Percentiles rank a stretch among this genome's conserved stretches.
phyloP scores from a whole-genome alignment of 1,140 invertebrate genomes.

The Ylistrum balloti region DNA sequence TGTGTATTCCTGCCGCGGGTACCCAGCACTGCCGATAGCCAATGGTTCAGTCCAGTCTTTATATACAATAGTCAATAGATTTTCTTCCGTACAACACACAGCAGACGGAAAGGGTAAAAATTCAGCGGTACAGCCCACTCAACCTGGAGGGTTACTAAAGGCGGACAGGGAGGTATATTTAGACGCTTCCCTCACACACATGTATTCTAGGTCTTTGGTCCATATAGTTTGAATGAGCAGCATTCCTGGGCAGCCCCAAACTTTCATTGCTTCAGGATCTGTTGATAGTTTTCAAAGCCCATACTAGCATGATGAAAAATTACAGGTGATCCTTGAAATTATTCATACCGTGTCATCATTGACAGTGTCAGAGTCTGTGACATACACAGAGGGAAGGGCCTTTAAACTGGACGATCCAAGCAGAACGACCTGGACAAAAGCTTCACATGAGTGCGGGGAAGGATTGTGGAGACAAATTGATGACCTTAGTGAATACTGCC shows the following conservation, averaged over 20 bases:
- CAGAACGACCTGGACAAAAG: not conserved
- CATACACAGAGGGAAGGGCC: not conserved
- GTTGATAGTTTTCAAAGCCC: not conserved
- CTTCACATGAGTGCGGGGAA: not conserved
- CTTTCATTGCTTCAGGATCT: not conserved
- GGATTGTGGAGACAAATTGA: not conserved
- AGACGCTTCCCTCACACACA: not conserved
- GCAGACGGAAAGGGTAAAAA: not conserved
- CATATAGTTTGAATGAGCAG: not conserved
- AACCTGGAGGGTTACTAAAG: not conserved
- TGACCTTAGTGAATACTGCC: not conserved
- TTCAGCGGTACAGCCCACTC: not conserved
- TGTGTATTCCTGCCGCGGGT: not conserved
- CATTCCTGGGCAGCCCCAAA: not conserved
- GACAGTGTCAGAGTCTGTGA: not conserved
- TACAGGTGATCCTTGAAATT: constrained; percentile 33
- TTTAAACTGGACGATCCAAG: constrained; percentile 11
- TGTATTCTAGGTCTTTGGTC: not conserved
- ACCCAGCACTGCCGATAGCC: not conserved
- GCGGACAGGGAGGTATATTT: not conserved
- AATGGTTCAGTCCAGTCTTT: not conserved
- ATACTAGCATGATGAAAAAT: constrained; percentile 4
- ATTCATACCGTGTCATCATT: not conserved
- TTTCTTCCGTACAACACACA: constrained; percentile 1
- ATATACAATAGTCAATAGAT: not conserved